Evolutionary conservation across 2,797 vertebrate species (phyloP), one percentile per base, ranked within the genome.

Genomic region (Gadopsis marmoratus): DNA sequence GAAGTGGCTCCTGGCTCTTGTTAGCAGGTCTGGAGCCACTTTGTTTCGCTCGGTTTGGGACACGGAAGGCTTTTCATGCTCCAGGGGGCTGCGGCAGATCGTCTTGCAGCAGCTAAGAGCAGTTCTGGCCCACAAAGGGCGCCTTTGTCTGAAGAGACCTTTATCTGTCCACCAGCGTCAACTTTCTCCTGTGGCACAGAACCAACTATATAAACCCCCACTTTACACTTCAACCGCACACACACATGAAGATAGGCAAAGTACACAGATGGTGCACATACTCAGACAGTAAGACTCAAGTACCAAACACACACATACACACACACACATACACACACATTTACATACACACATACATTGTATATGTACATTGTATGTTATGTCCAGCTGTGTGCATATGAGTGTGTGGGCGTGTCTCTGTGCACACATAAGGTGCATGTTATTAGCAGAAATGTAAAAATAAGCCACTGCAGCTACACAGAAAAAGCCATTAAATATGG

Each of bases 151-250:
- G 50, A 35, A 31, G 73, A 63, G 64, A 66, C 70, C 70, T 88
- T 90, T 92, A 92, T 92, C 90, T 85, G 79, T 84, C 68, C 81
- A 56, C 73, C 72, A 82, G 79, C 86, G 85, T 89, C 83, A 79
- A 81, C 78, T 84, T 76, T 84, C 81, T 87, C 67, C 86, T 83
- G 23, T 82, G 47, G 71, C 76, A 85, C 79, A 62, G 69, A 79
- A 64, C 78, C 75, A 31, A 80, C 85, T 31, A 26, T 62, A 79
- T 75, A 86, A 86, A 84, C 76, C 71, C 60, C 53, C 70, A 87
- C 77, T 90, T 91, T 88, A 85, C 88, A 85, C 85, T 85, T 84
- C 71, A 87, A 83, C 78, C 80, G 41, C 85, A 81, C 48, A 83
- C 63, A 78, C 65, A 81, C 53, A 64, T 8, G 78, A n/a, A 80